These are phyloP conservation scores for Eriocheir sinensis DNA, from an alignment of 1,140 invertebrate genomes.

Conservation along the genomic window DNA sequence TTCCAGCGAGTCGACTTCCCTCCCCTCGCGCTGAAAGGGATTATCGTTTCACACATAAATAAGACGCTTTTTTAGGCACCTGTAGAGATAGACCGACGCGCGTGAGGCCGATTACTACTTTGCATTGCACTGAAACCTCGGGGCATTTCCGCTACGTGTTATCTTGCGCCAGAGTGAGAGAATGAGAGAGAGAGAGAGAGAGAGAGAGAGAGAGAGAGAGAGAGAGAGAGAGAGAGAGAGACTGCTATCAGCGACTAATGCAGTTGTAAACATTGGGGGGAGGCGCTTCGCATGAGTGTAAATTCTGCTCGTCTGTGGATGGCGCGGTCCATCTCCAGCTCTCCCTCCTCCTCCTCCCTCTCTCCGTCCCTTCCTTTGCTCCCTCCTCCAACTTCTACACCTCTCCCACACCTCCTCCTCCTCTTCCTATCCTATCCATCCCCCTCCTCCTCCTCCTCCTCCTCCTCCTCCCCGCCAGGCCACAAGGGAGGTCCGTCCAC, in stretches of 20 bases:
- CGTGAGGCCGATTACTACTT: background rate
- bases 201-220: constrained; percentile 47
- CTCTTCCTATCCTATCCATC: background rate
- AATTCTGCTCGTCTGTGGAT: constrained; percentile 47
- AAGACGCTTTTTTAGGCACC: background rate
- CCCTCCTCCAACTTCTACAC: background rate
- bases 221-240: constrained; percentile 45
- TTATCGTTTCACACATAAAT: background rate
- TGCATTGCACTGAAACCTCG: background rate
- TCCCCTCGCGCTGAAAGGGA: too few relatives aligned
- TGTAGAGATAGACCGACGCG: background rate
- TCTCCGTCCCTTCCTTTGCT: background rate
- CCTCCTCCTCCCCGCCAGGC: background rate
- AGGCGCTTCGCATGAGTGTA: constrained; percentile 49
- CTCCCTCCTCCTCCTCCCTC: background rate
- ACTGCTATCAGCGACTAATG: constrained; percentile 56
- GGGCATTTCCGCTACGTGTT: background rate
- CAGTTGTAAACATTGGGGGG: constrained; percentile 49
- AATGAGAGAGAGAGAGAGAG: constrained; percentile 11
- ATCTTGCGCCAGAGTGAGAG: background rate
- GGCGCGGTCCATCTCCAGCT: background rate
- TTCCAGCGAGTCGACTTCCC: too few relatives aligned
- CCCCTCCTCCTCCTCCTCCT: constrained; percentile 15
- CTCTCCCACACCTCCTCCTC: background rate
- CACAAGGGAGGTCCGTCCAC: constrained; percentile 8